Conservation (phyloP, 2,113 vertebrate species). For the Cygnus buccinator region DNA sequence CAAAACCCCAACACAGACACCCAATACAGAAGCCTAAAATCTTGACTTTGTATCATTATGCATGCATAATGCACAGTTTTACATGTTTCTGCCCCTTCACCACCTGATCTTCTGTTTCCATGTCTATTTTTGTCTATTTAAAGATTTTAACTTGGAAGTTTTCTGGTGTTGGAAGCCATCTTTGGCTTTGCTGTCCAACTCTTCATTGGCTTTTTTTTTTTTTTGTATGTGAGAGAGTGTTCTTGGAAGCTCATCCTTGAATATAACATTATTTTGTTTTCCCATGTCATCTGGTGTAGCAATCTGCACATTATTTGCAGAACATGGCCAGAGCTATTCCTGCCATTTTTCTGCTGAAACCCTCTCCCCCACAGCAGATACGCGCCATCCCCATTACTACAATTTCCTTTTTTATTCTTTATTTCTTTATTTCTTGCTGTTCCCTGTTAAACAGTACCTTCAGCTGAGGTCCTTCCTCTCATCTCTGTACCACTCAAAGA, state of each 20-base stretch:
- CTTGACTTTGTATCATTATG: background rate
- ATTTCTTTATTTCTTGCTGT: background rate
- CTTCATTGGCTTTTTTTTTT: background rate
- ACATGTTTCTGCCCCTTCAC: background rate
- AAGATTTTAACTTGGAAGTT: background rate
- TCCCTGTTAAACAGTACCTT: background rate
- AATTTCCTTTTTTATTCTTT: background rate
- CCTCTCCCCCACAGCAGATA: background rate
- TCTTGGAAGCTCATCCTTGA: background rate
- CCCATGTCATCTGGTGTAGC: background rate
- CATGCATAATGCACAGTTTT: background rate
- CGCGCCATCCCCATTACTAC: background rate
- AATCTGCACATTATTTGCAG: background rate
- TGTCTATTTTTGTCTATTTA: background rate
- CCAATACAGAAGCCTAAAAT: background rate
- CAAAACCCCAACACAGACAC: background rate
- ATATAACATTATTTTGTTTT: background rate
- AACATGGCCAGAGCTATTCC: background rate
- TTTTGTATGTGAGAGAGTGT: background rate
- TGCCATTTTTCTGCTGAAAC: background rate
- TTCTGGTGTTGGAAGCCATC: background rate
- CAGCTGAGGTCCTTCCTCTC: background rate
- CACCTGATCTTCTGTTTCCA: background rate
- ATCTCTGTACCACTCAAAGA: background rate
- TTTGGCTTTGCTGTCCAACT: background rate